phyloP scores from a whole-genome alignment of 2,888 invertebrate genomes.

The Platycnemis pennipes region DNA sequence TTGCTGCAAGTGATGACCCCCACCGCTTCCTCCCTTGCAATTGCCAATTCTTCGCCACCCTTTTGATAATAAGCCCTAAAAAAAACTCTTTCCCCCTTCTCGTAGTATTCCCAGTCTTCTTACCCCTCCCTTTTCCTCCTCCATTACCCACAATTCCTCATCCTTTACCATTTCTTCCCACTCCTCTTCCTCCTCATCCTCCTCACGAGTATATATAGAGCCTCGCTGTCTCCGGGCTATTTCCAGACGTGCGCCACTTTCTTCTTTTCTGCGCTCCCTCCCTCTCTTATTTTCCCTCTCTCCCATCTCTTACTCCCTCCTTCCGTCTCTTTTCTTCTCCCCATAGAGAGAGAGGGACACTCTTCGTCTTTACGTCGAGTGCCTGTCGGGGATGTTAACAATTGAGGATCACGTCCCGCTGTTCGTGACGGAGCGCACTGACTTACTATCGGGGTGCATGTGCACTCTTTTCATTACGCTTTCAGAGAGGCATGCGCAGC shows the following conservation, averaged over 20 bases:
- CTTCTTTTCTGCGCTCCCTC: background rate
- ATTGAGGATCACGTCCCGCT: no score
- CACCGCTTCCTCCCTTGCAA: background rate
- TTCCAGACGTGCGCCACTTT: conserved; percentile 48
- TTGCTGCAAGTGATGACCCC: no score
- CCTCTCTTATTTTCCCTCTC: background rate
- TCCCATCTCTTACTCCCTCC: background rate
- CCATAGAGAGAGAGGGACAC: background rate
- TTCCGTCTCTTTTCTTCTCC: background rate
- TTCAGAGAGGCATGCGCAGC: no score
- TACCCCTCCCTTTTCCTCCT: background rate
- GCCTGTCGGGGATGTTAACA: no score
- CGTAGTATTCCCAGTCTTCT: background rate
- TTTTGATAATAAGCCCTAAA: background rate
- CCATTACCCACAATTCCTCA: background rate
- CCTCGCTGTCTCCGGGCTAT: conserved; percentile 60
- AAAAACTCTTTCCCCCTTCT: background rate
- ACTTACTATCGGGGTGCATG: no score
- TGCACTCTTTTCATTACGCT: no score
- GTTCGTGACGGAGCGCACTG: no score
- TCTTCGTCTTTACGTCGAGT: no score
- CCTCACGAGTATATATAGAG: conserved; percentile 49
- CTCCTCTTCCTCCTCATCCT: background rate
- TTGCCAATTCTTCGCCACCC: background rate
- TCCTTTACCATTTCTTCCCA: no score